Conservation (phyloP, 2,797 vertebrate genomes). For the Xerus rutilus region DNA sequence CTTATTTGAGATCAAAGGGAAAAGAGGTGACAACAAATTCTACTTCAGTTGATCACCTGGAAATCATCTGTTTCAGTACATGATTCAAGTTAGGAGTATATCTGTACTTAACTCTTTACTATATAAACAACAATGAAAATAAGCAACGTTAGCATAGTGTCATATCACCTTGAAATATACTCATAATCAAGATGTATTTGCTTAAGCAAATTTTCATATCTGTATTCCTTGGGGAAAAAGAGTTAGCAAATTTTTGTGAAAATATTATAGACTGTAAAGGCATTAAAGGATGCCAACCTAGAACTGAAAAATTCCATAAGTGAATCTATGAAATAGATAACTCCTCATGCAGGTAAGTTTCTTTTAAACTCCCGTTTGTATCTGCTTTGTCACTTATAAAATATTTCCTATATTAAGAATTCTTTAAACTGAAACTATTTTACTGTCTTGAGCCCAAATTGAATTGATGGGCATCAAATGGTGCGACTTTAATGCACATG, state of each 20-base stretch:
- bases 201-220: neutral
- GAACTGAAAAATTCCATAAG: neutral
- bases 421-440: neutral
- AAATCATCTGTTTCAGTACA: neutral
- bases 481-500: neutral
- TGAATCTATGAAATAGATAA: neutral
- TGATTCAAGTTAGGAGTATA: neutral
- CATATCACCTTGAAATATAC: neutral
- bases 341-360: neutral
- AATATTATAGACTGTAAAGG: neutral
- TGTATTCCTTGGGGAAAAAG: neutral
- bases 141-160: neutral
- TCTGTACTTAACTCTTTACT: neutral
- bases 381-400: constrained; percentile 16
- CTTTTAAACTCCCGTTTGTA: neutral
- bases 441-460: neutral
- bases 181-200: neutral
- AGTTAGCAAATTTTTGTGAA: neutral
- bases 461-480: neutral
- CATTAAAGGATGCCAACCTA: neutral
- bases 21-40: neutral
- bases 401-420: neutral
- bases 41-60: neutral
- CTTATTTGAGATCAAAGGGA: neutral
- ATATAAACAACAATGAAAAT: neutral